A percentile compares a stretch with the other conserved stretches of the same genome.
These are phyloP conservation scores for Dinomys branickii DNA, from an alignment of 2,113 vertebrate species.

Conservation along the genomic window DNA sequence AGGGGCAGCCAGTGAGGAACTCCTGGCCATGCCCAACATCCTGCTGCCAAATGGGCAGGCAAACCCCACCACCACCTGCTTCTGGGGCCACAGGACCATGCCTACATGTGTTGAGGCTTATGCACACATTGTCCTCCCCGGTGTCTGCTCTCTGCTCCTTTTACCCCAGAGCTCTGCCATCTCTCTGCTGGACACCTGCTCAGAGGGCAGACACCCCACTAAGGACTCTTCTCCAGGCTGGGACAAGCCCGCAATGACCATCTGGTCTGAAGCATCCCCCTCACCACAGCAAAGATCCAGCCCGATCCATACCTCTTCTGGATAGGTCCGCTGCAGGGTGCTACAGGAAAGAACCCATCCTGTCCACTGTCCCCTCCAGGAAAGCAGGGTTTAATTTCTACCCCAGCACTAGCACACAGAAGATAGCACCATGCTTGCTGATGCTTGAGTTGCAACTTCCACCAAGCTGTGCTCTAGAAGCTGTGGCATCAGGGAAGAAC, in stretches of 20 bases:
- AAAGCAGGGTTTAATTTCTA: not conserved
- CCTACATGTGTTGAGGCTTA: not conserved
- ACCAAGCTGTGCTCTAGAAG: not conserved
- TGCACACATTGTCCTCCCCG: not conserved
- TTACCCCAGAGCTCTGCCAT: not conserved
- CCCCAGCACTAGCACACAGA: not conserved
- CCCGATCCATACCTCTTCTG: not conserved
- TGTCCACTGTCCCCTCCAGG: accelerated
- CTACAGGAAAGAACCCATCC: not conserved
- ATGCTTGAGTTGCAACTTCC: not conserved
- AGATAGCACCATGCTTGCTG: not conserved
- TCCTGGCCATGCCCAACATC: not conserved
- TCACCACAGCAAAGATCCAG: not conserved
- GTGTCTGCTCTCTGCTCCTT: not conserved
- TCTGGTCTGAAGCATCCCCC: not conserved
- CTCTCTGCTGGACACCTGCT: not conserved
- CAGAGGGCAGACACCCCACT: too few species aligned
- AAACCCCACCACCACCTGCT: not conserved
- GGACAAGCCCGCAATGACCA: not conserved
- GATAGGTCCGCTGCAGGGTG: not conserved
- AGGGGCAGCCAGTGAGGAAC: not conserved
- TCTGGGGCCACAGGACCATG: not conserved
- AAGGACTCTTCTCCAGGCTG: not conserved
- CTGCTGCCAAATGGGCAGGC: not conserved
- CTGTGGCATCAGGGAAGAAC: not conserved